Evolutionary conservation across 2,113 vertebrate species (phyloP).

Genomic region (Myanophis thanlyinensis): DNA sequence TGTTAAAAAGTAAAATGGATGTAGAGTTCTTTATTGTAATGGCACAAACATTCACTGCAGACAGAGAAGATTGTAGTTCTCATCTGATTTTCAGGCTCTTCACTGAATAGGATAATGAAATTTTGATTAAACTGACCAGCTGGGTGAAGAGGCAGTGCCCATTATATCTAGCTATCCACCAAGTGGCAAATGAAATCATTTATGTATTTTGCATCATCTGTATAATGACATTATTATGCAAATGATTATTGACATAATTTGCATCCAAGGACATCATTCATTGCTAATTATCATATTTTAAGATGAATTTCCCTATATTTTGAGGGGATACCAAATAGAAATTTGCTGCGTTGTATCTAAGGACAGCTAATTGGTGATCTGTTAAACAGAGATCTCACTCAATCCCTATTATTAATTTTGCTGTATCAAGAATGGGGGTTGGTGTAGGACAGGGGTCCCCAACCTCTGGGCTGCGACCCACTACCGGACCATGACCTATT

Average conservation of each 20-base stretch:
- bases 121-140: neutral
- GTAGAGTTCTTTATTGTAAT: neutral
- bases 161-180: neutral
- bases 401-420: neutral
- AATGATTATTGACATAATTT: neutral
- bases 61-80: neutral
- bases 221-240: too few species aligned
- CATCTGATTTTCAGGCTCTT: neutral
- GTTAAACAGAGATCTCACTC: neutral
- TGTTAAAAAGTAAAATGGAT: neutral
- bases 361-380: neutral
- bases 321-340: neutral
- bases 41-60: neutral
- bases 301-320: neutral
- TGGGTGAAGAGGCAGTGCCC: neutral
- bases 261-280: neutral
- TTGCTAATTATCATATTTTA: neutral
- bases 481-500: too few species aligned
- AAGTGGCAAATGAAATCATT: neutral
- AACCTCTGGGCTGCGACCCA: too few species aligned
- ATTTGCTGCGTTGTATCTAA: neutral
- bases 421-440: neutral
- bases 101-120: neutral
- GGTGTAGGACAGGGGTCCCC: neutral
- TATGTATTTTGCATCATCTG: neutral